phyloP scores from a whole-genome alignment of 2,113 vertebrate species.

The Thunnus maccoyii region DNA sequence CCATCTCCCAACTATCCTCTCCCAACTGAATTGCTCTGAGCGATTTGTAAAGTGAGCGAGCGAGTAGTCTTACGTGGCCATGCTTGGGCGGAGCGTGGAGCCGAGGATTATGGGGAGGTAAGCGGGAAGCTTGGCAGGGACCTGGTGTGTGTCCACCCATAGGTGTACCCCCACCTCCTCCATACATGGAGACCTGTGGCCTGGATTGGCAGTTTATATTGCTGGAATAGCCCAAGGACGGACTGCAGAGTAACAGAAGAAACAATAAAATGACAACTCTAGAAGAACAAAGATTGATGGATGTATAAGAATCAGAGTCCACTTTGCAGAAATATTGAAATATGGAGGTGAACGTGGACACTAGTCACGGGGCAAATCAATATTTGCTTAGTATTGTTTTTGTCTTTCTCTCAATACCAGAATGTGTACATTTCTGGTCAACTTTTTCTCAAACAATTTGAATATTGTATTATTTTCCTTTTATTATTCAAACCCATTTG shows the following conservation, averaged over 20 bases:
- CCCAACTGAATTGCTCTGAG: not conserved
- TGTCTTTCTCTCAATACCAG: no score
- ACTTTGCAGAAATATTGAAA: not conserved
- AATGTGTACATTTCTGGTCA: no score
- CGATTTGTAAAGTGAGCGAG: slow-evolving; percentile 4
- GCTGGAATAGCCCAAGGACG: slow-evolving; percentile 90
- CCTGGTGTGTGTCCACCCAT: slow-evolving; percentile 87
- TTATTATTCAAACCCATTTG: not conserved
- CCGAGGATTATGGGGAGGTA: slow-evolving; percentile 84
- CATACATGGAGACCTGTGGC: slow-evolving; percentile 86
- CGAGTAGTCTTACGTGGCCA: slow-evolving; percentile 87
- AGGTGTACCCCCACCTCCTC: slow-evolving; percentile 75
- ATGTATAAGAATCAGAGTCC: not conserved
- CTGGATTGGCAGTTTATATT: slow-evolving; percentile 90
- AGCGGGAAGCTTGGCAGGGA: slow-evolving; percentile 80
- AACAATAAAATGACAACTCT: not conserved
- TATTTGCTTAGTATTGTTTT: not conserved
- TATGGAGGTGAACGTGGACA: not conserved
- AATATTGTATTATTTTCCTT: not conserved
- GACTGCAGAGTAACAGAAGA: slow-evolving; percentile 80
- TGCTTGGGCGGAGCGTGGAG: slow-evolving; percentile 86
- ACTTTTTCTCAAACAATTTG: no score
- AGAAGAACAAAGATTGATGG: not conserved
- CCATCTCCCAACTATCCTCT: not conserved
- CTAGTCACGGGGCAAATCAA: no score